phyloP scores from a whole-genome alignment of 2,797 vertebrate species.

The Knipowitschia caucasica region DNA sequence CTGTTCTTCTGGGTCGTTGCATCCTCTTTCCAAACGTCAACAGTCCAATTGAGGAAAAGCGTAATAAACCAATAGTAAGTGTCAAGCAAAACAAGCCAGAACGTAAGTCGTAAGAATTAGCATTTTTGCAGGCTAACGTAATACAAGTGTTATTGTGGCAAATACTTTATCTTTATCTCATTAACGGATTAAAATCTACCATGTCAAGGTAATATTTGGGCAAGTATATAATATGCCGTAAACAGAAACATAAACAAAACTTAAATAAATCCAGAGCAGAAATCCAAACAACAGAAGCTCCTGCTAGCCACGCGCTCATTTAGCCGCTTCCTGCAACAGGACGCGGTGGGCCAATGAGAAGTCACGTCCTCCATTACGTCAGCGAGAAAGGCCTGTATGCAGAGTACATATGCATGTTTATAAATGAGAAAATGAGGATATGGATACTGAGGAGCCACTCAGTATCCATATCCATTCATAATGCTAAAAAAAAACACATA shows the following conservation, averaged over 20 bases:
- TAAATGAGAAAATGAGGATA: too few species aligned
- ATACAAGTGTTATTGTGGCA: rapidly evolving
- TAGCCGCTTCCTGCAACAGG: conserved; percentile 42
- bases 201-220: neutral
- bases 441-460: too few species aligned
- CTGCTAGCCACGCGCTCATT: neutral
- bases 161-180: neutral
- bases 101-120: conserved; percentile 45
- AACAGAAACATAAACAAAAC: neutral
- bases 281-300: neutral
- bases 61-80: neutral
- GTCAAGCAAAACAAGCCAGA: conserved; percentile 9
- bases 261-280: neutral
- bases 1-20: conserved; percentile 35
- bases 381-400: conserved; percentile 15
- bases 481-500: too few species aligned
- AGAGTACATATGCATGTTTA: too few species aligned
- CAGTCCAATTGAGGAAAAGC: neutral
- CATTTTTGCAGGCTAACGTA: neutral
- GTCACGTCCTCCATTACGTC: neutral
- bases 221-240: neutral
- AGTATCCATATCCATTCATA: too few species aligned
- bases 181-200: neutral
- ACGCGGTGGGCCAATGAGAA: conserved; percentile 31
- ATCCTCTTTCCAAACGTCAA: conserved; percentile 39